Base-by-base conservation (phyloP, 2,113 vertebrate species). In the Nycticorax nycticorax region DNA sequence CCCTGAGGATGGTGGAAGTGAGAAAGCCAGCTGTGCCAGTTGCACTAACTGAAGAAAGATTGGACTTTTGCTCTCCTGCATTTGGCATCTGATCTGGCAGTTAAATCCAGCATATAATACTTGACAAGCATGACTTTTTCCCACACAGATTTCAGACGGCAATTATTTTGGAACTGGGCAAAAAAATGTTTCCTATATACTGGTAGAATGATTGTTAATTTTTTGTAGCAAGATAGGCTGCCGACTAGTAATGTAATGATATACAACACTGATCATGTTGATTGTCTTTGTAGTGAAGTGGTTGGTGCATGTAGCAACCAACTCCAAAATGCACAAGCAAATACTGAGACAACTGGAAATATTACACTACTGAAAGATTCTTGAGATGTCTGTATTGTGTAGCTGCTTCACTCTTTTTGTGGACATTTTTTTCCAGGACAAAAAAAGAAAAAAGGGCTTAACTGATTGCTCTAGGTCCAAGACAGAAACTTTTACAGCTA, bases 381-480 rank as follows among this genome's bases (percentile, higher is more conserved):
- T 33, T 43, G 14, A 63, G n/a, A 50, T 3, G 1, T 21, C 4
- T 21, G 30, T 62, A 9, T 26, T 19, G 15, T 5, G 1, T 32
- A 32, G 41, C 26, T 37, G 5, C 20, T 84, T 90, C 3, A 1
- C 5, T 62, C 6, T 22, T 90, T 68, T n/a, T 69, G 17, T 68
- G 50, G 41, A 28, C 4, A 8, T 12, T 48, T 10, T 86, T 88
- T 47, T 12, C 11, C 3, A 1, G 3, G 8, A 5, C 1, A 21
- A 3, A 13, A 8, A 35, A 35, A 7, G 0, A 56, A 52, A 63
- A n/a, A 30, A 2, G 1, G 41, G 2, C 4, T 56, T 52, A 23
- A 56, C 8, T 45, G 14, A 22, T 48, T 85, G 9, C 2, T 71
- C 17, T 52, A 56, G 6, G 7, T 41, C 43, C 6, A 52, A 56